Evolutionary conservation across 1,140 invertebrate species (phyloP), one percentile per base, ranked within the genome.

Genomic region (Schlechtendalia chinensis): DNA sequence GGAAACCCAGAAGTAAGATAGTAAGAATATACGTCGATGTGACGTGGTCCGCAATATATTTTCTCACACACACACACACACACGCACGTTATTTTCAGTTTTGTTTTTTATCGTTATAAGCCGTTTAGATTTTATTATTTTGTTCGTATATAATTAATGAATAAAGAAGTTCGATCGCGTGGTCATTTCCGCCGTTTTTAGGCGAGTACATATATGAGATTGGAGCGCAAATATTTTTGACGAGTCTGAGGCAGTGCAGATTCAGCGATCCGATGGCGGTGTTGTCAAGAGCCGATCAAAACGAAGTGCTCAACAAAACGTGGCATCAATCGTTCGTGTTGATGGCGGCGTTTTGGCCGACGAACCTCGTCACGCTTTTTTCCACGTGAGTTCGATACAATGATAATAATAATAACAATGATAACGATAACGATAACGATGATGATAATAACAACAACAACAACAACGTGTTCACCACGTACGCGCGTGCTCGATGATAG

Each of bases 301-400:
- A 90, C 80, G 82, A 84, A 19, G 88, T 91, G 63, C 83, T 91
- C 0, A 86, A 86, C 67, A 85, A 86, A 54, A 87, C 87, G n/a
- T 91, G 90, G 90, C 85, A 87, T 32, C 87, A 89, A 65, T 86
- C 90, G 39, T 91, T 91, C 80, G 84, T 90, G 54, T 83, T 91
- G 11, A 86, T 85, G 47, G 89, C 90, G 2, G 87, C 90, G 1
- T 88, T 89, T 81, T 92, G 90, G 90, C 88, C 89, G 11, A 47
- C 81, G 5, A 71, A 77, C 27, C 56, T 83, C 17, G n/a, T 82
- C 11, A 39, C 77, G 45, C 24, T 72, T 1, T 72, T 72, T 29
- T 29, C 69, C 17, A 47, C 24, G 69, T 72, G 50, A 72, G 69
- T 10, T 54, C 1, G 8, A 50, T 27, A n/a, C n/a, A 17, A 27